These are phyloP conservation scores for Dynastes grantii DNA, from an alignment of 2,888 invertebrate genomes.

Conservation along the genomic window DNA sequence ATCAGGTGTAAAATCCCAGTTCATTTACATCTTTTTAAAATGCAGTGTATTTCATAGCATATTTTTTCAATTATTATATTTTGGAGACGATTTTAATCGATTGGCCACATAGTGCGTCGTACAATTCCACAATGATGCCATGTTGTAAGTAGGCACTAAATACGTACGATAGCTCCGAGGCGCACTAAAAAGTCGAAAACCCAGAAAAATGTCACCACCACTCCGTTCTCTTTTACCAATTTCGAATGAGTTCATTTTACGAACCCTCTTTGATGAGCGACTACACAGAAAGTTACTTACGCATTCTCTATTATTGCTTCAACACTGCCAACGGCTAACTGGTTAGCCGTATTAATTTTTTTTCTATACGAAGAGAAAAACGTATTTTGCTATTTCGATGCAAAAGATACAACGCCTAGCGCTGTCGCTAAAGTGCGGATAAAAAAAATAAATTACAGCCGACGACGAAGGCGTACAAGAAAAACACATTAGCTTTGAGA, in stretches of 20 bases:
- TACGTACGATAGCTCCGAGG: not conserved
- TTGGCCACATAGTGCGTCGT: too few relatives aligned
- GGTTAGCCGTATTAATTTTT: slow-evolving; percentile 8
- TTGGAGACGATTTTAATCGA: too few relatives aligned
- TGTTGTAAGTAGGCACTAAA: not conserved
- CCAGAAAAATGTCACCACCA: not conserved
- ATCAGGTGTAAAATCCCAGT: too few relatives aligned
- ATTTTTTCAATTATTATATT: too few relatives aligned
- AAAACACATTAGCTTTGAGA: slow-evolving; percentile 19
- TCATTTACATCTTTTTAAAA: too few relatives aligned
- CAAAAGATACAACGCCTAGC: not conserved
- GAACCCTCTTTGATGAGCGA: slow-evolving; percentile 31
- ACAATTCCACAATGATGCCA: too few relatives aligned
- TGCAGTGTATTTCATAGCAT: too few relatives aligned
- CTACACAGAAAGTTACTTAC: slow-evolving; percentile 41
- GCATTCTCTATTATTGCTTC: slow-evolving; percentile 20
- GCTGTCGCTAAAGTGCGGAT: slow-evolving; percentile 9
- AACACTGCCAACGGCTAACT: not conserved
- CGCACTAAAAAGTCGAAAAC: slow-evolving; percentile 15
- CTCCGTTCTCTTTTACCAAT: slow-evolving; percentile 1
- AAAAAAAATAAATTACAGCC: slow-evolving; percentile 12
- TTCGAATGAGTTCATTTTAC: slow-evolving; percentile 15
- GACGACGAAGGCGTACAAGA: slow-evolving; percentile 8
- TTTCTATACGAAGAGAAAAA: too few relatives aligned
- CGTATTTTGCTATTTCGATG: not conserved